A percentile compares a stretch with the other conserved stretches of the same genome.
Evolutionary conservation across 2,888 invertebrate species (phyloP).

Genomic region (Lepidocyrtoides sp.): DNA sequence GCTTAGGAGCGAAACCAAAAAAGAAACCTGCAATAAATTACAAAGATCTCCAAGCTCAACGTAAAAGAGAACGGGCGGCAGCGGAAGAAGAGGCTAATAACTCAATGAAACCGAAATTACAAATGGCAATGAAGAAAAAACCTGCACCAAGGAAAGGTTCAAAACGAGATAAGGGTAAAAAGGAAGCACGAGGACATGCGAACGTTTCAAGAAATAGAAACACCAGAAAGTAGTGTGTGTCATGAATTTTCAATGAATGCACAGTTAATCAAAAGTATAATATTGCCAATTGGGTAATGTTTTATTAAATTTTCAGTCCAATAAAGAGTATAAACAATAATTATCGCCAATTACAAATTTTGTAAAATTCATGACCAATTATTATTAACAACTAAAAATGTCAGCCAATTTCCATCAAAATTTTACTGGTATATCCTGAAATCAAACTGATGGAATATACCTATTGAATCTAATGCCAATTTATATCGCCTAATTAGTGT

Average conservation of each 20-base stretch:
- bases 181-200: neutral
- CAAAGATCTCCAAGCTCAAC: constrained; percentile 90
- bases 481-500: no score
- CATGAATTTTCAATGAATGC: neutral
- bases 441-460: no score
- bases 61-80: constrained; percentile 88
- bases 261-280: neutral
- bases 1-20: constrained; percentile 94
- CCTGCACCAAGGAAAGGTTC: neutral
- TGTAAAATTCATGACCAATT: no score
- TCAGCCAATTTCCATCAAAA: no score
- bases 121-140: constrained; percentile 48
- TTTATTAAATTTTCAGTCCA: neutral
- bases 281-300: neutral
- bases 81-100: constrained; percentile 57
- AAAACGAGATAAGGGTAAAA: neutral
- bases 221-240: neutral
- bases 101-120: constrained; percentile 63
- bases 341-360: neutral
- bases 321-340: neutral
- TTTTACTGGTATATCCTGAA: no score
- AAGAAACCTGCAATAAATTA: constrained; percentile 91
- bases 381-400: no score
- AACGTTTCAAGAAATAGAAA: constrained; percentile 3
- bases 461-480: no score